Evolutionary conservation across 1,140 invertebrate species (phyloP).

Genomic region (Caerostris extrusa): DNA sequence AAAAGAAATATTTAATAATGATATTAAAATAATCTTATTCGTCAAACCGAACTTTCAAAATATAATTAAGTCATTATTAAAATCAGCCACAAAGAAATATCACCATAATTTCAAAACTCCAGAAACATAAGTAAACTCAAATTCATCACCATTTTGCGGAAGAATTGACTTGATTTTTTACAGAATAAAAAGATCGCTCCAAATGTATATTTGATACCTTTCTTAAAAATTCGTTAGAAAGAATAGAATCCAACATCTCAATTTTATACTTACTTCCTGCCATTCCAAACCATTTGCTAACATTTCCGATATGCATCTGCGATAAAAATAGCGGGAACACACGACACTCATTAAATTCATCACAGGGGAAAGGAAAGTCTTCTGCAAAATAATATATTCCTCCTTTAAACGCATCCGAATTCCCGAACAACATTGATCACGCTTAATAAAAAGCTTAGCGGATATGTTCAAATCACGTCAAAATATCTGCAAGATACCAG

Average conservation of each 20-base stretch:
- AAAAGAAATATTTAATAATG: too few species aligned
- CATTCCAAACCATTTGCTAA: not conserved
- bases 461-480: constrained; percentile 3
- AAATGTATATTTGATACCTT: not conserved
- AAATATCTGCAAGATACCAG: not conserved
- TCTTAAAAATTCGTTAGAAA: not conserved
- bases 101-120: too few species aligned
- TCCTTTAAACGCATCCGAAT: not conserved
- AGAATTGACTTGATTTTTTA: too few species aligned
- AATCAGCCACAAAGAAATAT: too few species aligned
- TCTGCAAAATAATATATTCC: constrained; percentile 22
- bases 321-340: not conserved
- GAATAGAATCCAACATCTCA: not conserved
- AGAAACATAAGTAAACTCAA: too few species aligned
- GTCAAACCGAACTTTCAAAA: too few species aligned
- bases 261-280: not conserved
- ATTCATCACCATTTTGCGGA: too few species aligned
- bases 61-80: too few species aligned
- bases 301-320: not conserved
- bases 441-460: constrained; percentile 33
- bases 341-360: constrained; percentile 22
- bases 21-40: not conserved
- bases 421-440: not conserved
- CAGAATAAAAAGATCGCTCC: too few species aligned
- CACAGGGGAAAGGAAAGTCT: not conserved